A percentile compares a stretch with the other conserved stretches of the same genome.
phyloP scores from a whole-genome alignment of 2,797 vertebrate genomes.

The Pseudochaenichthys georgianus region DNA sequence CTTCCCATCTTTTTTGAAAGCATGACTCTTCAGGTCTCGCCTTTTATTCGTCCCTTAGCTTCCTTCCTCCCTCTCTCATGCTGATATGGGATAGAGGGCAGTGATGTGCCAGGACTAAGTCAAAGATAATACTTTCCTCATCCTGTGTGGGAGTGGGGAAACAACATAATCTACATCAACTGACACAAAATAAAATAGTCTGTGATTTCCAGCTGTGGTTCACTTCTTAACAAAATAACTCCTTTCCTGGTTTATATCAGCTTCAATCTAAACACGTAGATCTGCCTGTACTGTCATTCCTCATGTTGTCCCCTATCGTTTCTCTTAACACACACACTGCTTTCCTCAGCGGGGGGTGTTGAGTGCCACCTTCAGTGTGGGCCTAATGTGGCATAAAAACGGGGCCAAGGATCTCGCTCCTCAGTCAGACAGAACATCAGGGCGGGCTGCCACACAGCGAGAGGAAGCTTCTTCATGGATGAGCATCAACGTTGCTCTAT shows the following conservation, averaged over 20 bases:
- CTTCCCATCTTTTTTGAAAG: conserved; percentile 29
- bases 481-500: conserved; percentile 56
- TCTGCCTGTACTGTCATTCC: background rate
- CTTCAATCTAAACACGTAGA: conserved; percentile 21
- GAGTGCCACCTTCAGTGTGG: conserved; percentile 55
- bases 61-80: conserved; percentile 22
- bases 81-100: conserved; percentile 51
- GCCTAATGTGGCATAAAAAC: conserved; percentile 75
- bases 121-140: conserved; percentile 59
- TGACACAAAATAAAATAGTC: conserved; percentile 34
- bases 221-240: background rate
- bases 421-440: conserved; percentile 55
- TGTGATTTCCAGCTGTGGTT: conserved; percentile 34
- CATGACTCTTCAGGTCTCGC: conserved; percentile 16
- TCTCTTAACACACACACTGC: conserved; percentile 1
- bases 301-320: background rate
- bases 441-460: conserved; percentile 36
- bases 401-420: conserved; percentile 63
- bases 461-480: conserved; percentile 47
- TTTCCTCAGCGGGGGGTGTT: conserved; percentile 30
- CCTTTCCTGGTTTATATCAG: conserved; percentile 18
- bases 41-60: conserved; percentile 29
- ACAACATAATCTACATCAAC: conserved; percentile 53
- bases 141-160: conserved; percentile 35
- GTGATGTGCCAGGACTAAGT: conserved; percentile 57